Percentiles rank a stretch among this genome's conserved stretches.
Conservation (phyloP, 2,888 invertebrate genomes). For the Platycheirus albimanus region DNA sequence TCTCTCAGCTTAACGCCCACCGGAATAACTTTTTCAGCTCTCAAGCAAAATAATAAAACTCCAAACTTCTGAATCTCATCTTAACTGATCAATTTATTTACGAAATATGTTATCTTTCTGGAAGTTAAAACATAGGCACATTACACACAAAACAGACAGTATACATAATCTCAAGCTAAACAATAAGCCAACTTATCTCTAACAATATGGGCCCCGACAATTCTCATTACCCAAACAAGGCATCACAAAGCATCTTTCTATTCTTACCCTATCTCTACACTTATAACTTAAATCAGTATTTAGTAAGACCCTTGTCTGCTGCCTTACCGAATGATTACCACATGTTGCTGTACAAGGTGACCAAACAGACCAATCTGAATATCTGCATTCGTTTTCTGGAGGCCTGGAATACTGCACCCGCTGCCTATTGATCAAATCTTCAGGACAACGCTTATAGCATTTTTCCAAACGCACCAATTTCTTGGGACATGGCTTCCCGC, state of each 20-base stretch:
- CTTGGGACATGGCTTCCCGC: slow-evolving; percentile 84
- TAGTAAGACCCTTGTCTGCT: slow-evolving; percentile 83
- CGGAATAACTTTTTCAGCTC: no score
- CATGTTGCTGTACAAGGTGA: slow-evolving; percentile 87
- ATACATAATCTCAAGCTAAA: no score
- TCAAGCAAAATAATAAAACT: no score
- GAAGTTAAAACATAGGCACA: no score
- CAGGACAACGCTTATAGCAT: slow-evolving; percentile 80
- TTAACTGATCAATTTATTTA: neutral
- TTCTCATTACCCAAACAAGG: slow-evolving; percentile 79
- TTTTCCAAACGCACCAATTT: slow-evolving; percentile 82
- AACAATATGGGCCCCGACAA: slow-evolving; percentile 71
- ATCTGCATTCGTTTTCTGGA: slow-evolving; percentile 84
- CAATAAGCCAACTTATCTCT: neutral
- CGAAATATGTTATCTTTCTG: neutral
- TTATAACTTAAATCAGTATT: slow-evolving; percentile 80
- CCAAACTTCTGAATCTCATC: neutral
- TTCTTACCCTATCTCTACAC: slow-evolving; percentile 81
- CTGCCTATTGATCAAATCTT: slow-evolving; percentile 78
- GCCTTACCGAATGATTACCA: slow-evolving; percentile 84
- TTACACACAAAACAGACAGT: no score
- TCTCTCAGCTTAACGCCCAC: no score
- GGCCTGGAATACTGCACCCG: slow-evolving; percentile 27
- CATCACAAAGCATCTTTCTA: slow-evolving; percentile 80
- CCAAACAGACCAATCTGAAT: slow-evolving; percentile 88